These are phyloP conservation scores for Eulemur macaco DNA, from an alignment of 2,113 vertebrate genomes.

Conservation along the genomic window DNA sequence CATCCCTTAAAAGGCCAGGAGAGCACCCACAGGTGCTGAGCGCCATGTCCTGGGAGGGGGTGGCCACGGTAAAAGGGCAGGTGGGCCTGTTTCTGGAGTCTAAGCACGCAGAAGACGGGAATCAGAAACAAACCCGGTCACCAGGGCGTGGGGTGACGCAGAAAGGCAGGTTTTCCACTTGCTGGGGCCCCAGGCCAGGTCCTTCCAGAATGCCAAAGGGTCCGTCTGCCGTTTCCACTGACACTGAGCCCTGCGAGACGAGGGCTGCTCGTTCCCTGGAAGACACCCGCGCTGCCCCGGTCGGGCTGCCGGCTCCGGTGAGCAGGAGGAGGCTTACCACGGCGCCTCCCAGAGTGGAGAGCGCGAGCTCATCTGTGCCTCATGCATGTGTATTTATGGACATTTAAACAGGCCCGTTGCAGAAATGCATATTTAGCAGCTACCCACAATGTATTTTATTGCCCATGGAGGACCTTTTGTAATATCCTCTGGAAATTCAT, in stretches of 20 bases:
- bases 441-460: conserved; percentile 48
- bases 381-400: conserved; percentile 39
- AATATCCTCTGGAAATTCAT: conserved; percentile 76
- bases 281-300: rapidly evolving
- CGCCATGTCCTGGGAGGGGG: not conserved
- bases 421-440: conserved; percentile 7
- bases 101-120: not conserved
- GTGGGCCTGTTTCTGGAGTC: not conserved
- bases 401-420: not conserved
- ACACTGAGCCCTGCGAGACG: rapidly evolving
- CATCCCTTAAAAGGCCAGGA: rapidly evolving
- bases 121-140: rapidly evolving
- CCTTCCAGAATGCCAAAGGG: not conserved
- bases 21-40: rapidly evolving
- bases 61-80: rapidly evolving
- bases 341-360: not conserved
- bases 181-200: not conserved
- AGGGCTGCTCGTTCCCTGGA: not conserved
- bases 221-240: not conserved
- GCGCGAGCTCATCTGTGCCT: not conserved
- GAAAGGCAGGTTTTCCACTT: not conserved
- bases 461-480: conserved; percentile 72
- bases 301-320: rapidly evolving
- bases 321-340: too few species aligned
- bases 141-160: rapidly evolving